Percentiles rank a stretch among this genome's conserved stretches.
phyloP scores from a whole-genome alignment of 2,113 vertebrate species.

The Aix galericulata region DNA sequence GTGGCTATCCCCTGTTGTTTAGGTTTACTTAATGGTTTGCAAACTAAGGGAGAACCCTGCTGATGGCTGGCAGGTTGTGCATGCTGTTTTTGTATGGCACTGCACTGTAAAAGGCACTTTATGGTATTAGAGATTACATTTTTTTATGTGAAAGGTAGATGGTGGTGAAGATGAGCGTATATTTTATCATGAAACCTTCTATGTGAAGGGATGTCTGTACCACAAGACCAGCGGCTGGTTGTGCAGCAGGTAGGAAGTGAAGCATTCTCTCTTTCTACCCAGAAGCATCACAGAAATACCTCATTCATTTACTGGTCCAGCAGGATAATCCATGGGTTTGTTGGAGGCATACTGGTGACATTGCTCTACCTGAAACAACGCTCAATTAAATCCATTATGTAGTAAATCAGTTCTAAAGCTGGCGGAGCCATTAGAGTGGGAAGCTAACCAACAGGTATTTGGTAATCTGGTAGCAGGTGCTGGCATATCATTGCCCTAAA shows the following conservation, averaged over 20 bases:
- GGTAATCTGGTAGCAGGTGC: background rate
- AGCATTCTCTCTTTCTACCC: background rate
- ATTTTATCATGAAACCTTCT: background rate
- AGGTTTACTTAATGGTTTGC: background rate
- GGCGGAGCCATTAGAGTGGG: background rate
- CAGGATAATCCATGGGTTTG: background rate
- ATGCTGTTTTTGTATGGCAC: background rate
- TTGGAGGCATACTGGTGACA: background rate
- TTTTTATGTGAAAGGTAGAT: background rate
- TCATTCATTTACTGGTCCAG: background rate
- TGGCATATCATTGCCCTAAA: background rate
- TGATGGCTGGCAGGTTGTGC: background rate
- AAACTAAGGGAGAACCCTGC: background rate
- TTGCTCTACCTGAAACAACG: background rate
- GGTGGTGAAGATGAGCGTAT: background rate
- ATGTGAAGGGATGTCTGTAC: background rate
- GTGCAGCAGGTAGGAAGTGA: background rate
- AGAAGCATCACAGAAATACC: background rate
- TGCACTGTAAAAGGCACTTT: background rate
- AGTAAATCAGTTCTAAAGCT: background rate
- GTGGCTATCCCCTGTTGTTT: background rate
- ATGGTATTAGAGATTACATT: background rate
- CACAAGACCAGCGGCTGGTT: background rate
- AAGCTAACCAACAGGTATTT: background rate
- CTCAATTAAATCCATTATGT: background rate